Percentiles rank a stretch among this genome's conserved stretches.
Evolutionary conservation across 1,140 invertebrate genomes (phyloP).

Genomic region (Sarcophaga peregrina): DNA sequence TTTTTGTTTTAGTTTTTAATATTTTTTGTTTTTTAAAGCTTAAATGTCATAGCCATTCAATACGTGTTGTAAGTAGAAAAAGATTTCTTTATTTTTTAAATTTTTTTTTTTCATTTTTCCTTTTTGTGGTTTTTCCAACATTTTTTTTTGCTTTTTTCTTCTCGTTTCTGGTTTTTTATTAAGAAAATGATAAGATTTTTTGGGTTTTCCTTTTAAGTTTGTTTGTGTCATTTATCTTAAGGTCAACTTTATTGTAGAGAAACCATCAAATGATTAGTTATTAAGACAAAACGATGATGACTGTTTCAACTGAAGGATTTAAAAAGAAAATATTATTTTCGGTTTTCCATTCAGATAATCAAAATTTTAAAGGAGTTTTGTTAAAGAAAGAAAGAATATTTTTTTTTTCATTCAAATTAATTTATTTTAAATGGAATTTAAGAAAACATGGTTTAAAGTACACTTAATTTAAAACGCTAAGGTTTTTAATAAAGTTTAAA

Average conservation of each 20-base stretch:
- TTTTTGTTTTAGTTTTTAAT: slow-evolving; percentile 14
- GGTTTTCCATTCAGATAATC: too few relatives aligned
- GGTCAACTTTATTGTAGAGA: slow-evolving; percentile 9
- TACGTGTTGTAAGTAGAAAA: slow-evolving; percentile 28
- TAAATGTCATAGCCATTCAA: slow-evolving; percentile 38
- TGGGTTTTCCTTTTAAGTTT: background rate
- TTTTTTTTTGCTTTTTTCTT: background rate
- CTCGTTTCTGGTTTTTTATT: background rate
- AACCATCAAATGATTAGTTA: background rate
- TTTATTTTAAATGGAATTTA: too few relatives aligned
- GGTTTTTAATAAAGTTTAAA: too few relatives aligned
- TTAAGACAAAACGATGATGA: slow-evolving; percentile 15
- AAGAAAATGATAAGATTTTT: slow-evolving; percentile 11
- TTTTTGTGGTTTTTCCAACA: background rate
- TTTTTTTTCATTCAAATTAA: too few relatives aligned
- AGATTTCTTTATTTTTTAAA: background rate
- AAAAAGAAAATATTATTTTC: too few relatives aligned
- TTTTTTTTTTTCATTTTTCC: background rate
- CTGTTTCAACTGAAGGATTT: background rate
- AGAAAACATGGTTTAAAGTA: too few relatives aligned
- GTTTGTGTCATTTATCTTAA: background rate
- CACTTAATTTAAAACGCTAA: too few relatives aligned
- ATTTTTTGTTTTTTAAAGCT: slow-evolving; percentile 21
- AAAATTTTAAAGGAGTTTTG: too few relatives aligned
- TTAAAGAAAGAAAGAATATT: too few relatives aligned